Percentiles rank a stretch among this genome's conserved stretches.
Conservation (phyloP, 2,113 vertebrate species). For the Larimichthys polyactis region DNA sequence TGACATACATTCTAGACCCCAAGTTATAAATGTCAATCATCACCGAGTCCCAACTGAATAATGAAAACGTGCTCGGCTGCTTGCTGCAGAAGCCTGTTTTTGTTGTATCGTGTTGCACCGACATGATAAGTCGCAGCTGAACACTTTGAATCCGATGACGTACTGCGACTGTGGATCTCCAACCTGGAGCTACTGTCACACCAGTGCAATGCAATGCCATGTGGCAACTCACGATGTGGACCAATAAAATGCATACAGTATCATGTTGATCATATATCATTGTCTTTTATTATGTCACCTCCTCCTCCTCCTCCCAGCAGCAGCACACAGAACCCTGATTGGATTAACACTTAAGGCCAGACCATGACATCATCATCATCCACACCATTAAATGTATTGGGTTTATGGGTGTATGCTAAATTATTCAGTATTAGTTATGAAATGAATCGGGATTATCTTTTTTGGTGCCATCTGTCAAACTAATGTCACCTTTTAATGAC, state of each 20-base stretch:
- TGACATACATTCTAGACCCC: background rate
- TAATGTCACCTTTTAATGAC: background rate
- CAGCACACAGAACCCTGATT: background rate
- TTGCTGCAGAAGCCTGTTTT: background rate
- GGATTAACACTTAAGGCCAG: background rate
- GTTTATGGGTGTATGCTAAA: background rate
- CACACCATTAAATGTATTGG: background rate
- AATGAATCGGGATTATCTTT: background rate
- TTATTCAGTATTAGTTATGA: conserved; percentile 2
- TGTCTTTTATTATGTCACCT: background rate
- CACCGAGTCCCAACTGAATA: background rate
- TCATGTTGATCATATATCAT: background rate
- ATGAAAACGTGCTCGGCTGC: background rate
- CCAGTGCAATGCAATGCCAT: too few relatives aligned
- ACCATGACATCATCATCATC: background rate
- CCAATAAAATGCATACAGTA: background rate
- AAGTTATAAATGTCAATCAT: background rate
- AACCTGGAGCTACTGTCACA: too few relatives aligned
- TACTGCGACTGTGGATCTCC: too few relatives aligned
- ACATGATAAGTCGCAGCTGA: too few relatives aligned
- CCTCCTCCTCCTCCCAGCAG: background rate
- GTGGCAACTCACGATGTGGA: background rate
- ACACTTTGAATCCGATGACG: too few relatives aligned
- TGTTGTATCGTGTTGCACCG: background rate
- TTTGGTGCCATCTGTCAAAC: background rate